phyloP scores from a whole-genome alignment of 2,113 vertebrate species.

The Rhabdomys dilectus region DNA sequence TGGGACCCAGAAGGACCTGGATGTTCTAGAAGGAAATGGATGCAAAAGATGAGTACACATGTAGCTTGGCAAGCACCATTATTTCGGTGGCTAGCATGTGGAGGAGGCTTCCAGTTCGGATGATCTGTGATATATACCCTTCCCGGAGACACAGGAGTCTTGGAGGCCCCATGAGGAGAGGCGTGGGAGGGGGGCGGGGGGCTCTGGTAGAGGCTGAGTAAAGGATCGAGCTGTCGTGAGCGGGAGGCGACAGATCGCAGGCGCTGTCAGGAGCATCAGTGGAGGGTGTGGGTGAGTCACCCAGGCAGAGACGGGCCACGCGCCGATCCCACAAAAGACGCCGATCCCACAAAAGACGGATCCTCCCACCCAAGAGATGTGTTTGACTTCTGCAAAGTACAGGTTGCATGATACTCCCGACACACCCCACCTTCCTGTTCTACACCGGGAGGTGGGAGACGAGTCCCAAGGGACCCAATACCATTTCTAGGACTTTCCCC shows the following conservation, averaged over 20 bases:
- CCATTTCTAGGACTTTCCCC: constrained; percentile 16
- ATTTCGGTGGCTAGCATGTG: neutral
- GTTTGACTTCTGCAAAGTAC: constrained; percentile 85
- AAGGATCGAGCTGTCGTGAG: constrained; percentile 7
- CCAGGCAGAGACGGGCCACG: constrained; percentile 79
- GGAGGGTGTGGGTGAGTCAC: constrained; percentile 61
- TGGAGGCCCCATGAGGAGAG: neutral
- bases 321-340: constrained; percentile 73
- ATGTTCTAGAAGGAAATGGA: neutral
- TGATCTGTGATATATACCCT: neutral
- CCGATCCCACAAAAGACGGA: constrained; percentile 76
- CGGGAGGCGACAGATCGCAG: neutral
- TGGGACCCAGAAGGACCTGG: neutral
- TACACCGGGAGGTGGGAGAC: constrained; percentile 30
- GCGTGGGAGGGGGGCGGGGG: constrained; percentile 69
- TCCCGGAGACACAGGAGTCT: neutral
- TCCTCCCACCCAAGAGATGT: constrained; percentile 81
- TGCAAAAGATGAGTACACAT: accelerated
- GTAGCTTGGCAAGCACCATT: neutral
- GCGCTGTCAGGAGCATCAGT: constrained; percentile 64
- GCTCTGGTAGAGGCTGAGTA: neutral
- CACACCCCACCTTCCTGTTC: constrained; percentile 77
- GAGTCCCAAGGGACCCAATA: constrained; percentile 72
- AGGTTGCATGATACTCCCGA: constrained; percentile 82
- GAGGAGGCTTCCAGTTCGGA: neutral